A percentile compares a stretch with the other conserved stretches of the same genome.
Conservation (phyloP, 2,797 vertebrate species). For the Pteronotus mesoamericanus region DNA sequence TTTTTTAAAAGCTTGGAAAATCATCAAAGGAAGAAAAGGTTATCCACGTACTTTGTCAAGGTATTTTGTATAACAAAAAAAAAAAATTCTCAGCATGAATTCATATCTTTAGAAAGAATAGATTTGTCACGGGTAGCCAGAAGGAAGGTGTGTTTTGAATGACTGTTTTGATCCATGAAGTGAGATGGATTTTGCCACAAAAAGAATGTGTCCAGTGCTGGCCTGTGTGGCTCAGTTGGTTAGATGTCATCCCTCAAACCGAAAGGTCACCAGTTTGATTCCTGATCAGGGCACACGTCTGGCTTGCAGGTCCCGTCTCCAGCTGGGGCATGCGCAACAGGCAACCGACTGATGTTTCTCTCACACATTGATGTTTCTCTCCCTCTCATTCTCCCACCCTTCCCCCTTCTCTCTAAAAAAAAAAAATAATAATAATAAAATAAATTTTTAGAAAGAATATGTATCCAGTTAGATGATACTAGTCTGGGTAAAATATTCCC, state of each 20-base stretch:
- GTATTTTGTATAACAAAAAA: neutral
- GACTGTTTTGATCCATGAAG: neutral
- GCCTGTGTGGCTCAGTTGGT: neutral
- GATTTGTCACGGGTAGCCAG: neutral
- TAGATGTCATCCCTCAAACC: neutral
- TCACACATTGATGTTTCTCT: neutral
- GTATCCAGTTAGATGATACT: neutral
- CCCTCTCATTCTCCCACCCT: neutral
- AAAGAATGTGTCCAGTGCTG: neutral
- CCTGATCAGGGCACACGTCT: neutral
- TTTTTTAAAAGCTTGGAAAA: conserved; percentile 31
- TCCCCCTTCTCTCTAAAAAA: neutral
- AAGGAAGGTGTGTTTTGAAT: neutral
- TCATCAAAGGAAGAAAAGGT: neutral
- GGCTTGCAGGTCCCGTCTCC: neutral
- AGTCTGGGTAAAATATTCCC: neutral
- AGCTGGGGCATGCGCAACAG: neutral
- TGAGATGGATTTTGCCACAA: neutral
- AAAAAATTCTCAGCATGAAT: neutral
- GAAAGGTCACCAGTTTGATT: neutral
- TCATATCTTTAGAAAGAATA: neutral
- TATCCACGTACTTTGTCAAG: neutral
- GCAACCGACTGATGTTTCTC: neutral
- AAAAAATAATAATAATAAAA: neutral
- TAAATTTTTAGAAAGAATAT: neutral